Base-by-base conservation (phyloP, 2,113 vertebrate species). In the Corythornis cristatus region DNA sequence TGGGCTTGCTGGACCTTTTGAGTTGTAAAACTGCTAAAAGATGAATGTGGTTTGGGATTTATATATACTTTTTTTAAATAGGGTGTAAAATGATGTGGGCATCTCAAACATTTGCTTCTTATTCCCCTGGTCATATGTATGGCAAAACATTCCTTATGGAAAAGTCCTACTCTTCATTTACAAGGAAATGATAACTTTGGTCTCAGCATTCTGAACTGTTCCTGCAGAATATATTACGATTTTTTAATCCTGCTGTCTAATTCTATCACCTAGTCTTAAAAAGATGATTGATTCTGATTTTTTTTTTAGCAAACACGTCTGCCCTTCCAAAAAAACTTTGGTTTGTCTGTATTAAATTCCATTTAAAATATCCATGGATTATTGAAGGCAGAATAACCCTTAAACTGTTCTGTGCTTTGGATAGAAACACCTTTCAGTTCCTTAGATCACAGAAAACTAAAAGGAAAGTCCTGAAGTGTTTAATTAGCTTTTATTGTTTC, bases 401-500 rank as follows among this genome's bases (percentile, higher is more conserved):
- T 50, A 65, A 90, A 67, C 35, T 62, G 37, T 87, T 48, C 45
- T 46, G 58, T 84, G 42, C 70, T 81, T 72, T 61, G 51, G 60
- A 65, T 81, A 80, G 67, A 94, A 96, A 80, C 60, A 45, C 61
- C 73, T 91, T 85, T 56, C 43, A 77, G 25, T 87, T 85, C 40
- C 9, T 5, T 2, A 46, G 60, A 53, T 91, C 76, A 65, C 35
- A 22, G 29, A 79, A 67, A 62, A 67, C 75, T 76, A 61, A 71
- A 76, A 70, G 40, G 73, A 73, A 90, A 89, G 42, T 35, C 29
- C 8, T 33, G 73, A 77, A 74, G 22, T 28, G 87, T 93, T 95
- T 73, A 83, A 93, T 93, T 89, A 62, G 40, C 42, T 75, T 75
- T 93, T 83, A 76, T 89, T 84, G 64, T 86, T 90, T 93, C 87